phyloP scores from a whole-genome alignment of 2,888 invertebrate species.

The Eristalinus aeneus region DNA sequence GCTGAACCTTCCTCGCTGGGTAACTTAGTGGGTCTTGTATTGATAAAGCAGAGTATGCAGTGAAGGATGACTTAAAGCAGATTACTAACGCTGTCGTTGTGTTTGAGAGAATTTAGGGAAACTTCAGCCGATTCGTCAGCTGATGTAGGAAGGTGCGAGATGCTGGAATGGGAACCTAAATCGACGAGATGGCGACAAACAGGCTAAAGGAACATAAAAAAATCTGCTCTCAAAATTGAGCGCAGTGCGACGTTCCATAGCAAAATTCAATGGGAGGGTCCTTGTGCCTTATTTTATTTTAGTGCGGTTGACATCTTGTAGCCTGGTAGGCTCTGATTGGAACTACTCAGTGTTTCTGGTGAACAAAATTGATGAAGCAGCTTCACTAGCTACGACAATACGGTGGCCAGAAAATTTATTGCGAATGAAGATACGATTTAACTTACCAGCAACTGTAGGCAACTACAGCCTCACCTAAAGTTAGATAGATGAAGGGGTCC shows the following conservation, averaged over 20 bases:
- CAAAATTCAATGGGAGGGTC: neutral
- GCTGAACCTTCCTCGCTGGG: too few species aligned
- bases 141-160: too few species aligned
- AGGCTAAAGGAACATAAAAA: neutral
- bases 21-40: too few species aligned
- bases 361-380: conserved; percentile 1
- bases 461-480: neutral
- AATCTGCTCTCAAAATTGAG: neutral
- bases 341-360: neutral
- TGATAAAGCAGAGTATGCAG: too few species aligned
- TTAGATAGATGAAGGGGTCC: too few species aligned
- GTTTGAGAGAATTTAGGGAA: neutral
- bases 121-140: neutral
- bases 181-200: too few species aligned
- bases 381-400: conserved; percentile 25
- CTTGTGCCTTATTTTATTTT: conserved; percentile 22
- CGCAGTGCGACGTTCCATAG: neutral
- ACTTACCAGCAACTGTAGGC: conserved; percentile 27
- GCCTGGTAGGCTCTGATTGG: neutral
- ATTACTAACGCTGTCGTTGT: too few species aligned
- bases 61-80: too few species aligned
- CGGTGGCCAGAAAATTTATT: conserved; percentile 20
- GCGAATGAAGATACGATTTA: conserved; percentile 5
- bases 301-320: neutral
- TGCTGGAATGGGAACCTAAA: too few species aligned